Evolutionary conservation across 2,888 invertebrate genomes (phyloP).

Genomic region (Lasius fuliginosus): DNA sequence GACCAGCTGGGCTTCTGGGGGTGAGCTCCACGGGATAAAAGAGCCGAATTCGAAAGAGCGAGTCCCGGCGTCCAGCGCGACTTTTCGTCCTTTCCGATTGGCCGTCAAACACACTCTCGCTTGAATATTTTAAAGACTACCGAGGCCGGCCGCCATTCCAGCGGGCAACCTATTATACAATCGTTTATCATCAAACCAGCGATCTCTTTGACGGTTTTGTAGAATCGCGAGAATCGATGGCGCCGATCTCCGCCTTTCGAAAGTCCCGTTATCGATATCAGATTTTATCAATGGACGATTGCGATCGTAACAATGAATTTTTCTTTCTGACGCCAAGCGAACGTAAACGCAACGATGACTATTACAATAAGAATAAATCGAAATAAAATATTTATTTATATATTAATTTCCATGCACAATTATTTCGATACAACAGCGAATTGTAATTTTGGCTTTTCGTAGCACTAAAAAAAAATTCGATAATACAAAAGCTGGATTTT

Average conservation of each 20-base stretch:
- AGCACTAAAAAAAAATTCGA: no score
- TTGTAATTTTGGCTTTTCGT: not conserved
- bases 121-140: slow-evolving; percentile 74
- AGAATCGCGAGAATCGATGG: slow-evolving; percentile 46
- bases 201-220: slow-evolving; percentile 56
- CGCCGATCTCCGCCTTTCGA: slow-evolving; percentile 43
- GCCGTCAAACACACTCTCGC: slow-evolving; percentile 70
- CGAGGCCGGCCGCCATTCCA: slow-evolving; percentile 39
- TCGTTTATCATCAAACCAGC: slow-evolving; percentile 67
- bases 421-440: not conserved
- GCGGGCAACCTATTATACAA: slow-evolving; percentile 48
- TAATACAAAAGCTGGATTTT: not conserved
- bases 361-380: not conserved
- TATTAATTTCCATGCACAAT: not conserved
- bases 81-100: slow-evolving; percentile 63
- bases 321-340: not conserved
- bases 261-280: slow-evolving; percentile 30
- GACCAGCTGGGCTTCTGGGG: slow-evolving; percentile 59
- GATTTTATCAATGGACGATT: slow-evolving; percentile 20
- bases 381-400: not conserved
- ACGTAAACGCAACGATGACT: not conserved
- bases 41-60: slow-evolving; percentile 64
- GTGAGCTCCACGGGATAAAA: slow-evolving; percentile 46
- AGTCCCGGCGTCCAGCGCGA: slow-evolving; percentile 65
- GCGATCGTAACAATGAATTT: slow-evolving; percentile 4